phyloP scores from a whole-genome alignment of 2,888 invertebrate genomes.

The Eupeodes luniger region DNA sequence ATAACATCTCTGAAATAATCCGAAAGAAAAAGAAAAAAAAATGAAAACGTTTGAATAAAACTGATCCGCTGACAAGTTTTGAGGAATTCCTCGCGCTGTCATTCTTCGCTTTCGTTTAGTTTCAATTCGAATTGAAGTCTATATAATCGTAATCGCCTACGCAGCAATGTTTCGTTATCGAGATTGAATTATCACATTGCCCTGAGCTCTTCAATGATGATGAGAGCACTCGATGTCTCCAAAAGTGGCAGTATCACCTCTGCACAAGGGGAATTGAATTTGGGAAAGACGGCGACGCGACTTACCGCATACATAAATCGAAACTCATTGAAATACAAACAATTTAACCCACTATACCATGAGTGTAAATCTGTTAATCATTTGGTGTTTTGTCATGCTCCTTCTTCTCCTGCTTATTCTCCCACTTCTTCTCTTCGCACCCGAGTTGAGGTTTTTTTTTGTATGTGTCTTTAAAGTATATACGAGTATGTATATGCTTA shows the following conservation, averaged over 20 bases:
- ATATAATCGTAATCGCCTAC: slow-evolving; percentile 57
- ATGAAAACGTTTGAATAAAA: slow-evolving; percentile 25
- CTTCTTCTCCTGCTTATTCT: not conserved
- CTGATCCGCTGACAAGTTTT: slow-evolving; percentile 65
- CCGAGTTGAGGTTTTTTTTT: not conserved
- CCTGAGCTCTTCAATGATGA: slow-evolving; percentile 49
- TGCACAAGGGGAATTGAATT: slow-evolving; percentile 40
- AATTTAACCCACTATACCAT: slow-evolving; percentile 64
- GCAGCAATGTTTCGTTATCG: slow-evolving; percentile 34
- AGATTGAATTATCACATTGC: slow-evolving; percentile 70
- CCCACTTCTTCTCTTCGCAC: not conserved
- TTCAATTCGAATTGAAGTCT: slow-evolving; percentile 24
- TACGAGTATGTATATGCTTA: not conserved
- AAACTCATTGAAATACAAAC: slow-evolving; percentile 64
- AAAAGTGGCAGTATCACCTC: slow-evolving; percentile 49
- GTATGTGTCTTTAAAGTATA: not conserved
- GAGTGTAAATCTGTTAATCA: slow-evolving; percentile 48
- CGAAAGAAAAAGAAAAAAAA: not conserved
- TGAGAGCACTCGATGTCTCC: slow-evolving; percentile 71
- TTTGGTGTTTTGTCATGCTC: slow-evolving; percentile 67
- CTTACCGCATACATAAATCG: not conserved
- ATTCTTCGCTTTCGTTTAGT: slow-evolving; percentile 43
- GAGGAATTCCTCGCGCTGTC: slow-evolving; percentile 56
- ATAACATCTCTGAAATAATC: slow-evolving; percentile 53
- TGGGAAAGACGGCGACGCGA: slow-evolving; percentile 1